Base-by-base conservation (phyloP, 2,888 invertebrate genomes). In the Bimastos eiseni region DNA sequence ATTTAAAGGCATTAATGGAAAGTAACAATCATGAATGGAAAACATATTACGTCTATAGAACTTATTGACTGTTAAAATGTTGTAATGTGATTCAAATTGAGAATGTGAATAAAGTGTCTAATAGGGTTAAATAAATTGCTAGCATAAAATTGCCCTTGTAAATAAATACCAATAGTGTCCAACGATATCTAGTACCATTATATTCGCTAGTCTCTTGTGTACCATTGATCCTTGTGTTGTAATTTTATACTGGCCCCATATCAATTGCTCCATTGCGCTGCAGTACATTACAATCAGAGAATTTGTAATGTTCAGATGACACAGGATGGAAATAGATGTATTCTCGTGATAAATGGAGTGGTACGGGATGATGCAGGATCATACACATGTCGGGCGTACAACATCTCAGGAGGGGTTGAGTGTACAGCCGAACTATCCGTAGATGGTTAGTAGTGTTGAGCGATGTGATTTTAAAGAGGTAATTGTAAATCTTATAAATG, bases 361-460 rank as follows among this genome's bases (percentile, higher is more conserved):
- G 98, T 98, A 96, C 98, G 98, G 83, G 99, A 99, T 95, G 99
- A 99, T 94, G 98, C 99, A 95, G 99, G 99, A 21, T 97, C 96
- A 91, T 98, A 98, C 96, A 98, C 98, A 90, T 98, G 98, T 95
- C 97, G 98, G 94, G 98, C 98, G 92, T 98, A 97, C 93, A 98
- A 98, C 94, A 97, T 97, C 93, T 97, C 98, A 93, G 99, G 99
- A 95, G 98, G 98, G 96, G 98, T 97, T 95, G 98, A 98, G 96
- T 97, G 97, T 94, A 98, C 98, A 94, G 98, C 98, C 94, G 98
- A 97, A 96, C 97, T 98, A 96, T 36, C 19, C 24, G 37, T 90
- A 6, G 55, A 44, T 70, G 41, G 89, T 89, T 24, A 41, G 49
- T 89, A 41, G 21, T 38, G 36, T 88, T n/a, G 6, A 34, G 33